These are phyloP conservation scores for Nesometra sesokonis DNA, from an alignment of 35 echinoderm and acorn worm species.

Conservation along the genomic window DNA sequence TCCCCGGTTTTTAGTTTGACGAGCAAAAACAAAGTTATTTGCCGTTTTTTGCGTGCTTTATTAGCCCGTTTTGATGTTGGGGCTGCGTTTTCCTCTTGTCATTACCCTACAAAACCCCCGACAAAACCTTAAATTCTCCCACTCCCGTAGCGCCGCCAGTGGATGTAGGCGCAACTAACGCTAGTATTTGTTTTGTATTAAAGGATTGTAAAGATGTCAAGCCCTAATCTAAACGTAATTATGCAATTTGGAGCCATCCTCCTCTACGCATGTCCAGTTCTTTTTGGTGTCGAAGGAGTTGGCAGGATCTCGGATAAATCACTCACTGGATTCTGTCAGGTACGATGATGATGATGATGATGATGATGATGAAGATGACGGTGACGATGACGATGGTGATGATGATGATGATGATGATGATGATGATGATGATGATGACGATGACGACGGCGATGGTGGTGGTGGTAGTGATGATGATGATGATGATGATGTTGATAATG, in stretches of 20 bases:
- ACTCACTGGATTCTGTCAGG: constrained; percentile 1
- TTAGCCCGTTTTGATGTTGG: too few species aligned
- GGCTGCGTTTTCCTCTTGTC: too few species aligned
- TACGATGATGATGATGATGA: background rate
- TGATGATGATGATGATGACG: background rate
- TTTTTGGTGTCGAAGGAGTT: constrained; percentile 48
- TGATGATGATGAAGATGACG: background rate
- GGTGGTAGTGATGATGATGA: background rate
- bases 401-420: background rate
- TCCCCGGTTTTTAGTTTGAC: too few species aligned
- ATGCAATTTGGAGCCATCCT: constrained; percentile 47
- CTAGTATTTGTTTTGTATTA: too few species aligned
- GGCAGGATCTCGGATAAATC: background rate
- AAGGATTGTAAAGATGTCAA: constrained; percentile 94
- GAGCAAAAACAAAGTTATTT: too few species aligned
- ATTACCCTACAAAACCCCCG: too few species aligned
- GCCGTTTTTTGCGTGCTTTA: too few species aligned
- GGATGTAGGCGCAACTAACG: too few species aligned
- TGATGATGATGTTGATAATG: background rate
- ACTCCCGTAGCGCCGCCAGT: too few species aligned
- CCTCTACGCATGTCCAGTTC: constrained; percentile 59
- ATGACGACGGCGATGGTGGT: background rate
- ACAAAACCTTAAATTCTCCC: too few species aligned
- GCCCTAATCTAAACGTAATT: constrained; percentile 73
- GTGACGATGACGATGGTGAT: background rate